Percentiles rank a stretch among this genome's conserved stretches.
Conservation (phyloP, 2,888 invertebrate genomes). For the Lasioglossum zephyrum region DNA sequence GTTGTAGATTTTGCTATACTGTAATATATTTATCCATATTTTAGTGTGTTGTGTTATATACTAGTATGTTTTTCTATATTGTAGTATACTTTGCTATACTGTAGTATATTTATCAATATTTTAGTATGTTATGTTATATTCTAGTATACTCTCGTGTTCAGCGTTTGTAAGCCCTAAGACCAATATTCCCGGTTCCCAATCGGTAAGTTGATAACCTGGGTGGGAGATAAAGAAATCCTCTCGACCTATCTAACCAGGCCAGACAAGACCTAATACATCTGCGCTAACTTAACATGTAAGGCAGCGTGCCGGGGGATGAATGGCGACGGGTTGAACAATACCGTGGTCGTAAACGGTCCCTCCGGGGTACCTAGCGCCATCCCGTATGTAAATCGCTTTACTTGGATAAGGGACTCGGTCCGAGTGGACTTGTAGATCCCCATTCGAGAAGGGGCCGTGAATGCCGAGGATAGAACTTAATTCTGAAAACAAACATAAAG, state of each 20-base stretch:
- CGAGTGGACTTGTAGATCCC: slow-evolving; percentile 17
- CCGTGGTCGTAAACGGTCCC: slow-evolving; percentile 20
- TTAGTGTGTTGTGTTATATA: too few relatives aligned
- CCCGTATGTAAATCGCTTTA: slow-evolving; percentile 18
- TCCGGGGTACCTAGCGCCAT: slow-evolving; percentile 16
- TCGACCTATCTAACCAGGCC: not conserved
- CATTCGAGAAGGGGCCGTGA: slow-evolving; percentile 7
- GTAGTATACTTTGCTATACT: too few relatives aligned
- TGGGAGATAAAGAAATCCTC: not conserved
- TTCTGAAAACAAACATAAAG: not conserved
- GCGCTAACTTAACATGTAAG: slow-evolving; percentile 12
- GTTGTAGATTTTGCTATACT: not conserved
- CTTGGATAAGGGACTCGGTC: slow-evolving; percentile 14
- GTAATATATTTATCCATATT: not conserved
- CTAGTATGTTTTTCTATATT: not conserved
- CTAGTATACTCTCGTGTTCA: not conserved
- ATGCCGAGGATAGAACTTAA: not conserved
- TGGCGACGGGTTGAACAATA: slow-evolving; percentile 17
- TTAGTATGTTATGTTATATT: too few relatives aligned
- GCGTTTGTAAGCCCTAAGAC: not conserved
- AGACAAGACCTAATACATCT: slow-evolving; percentile 12
- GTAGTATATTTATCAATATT: not conserved
- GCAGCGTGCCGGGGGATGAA: slow-evolving; percentile 14
- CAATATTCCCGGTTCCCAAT: not conserved
- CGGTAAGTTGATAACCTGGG: not conserved